Evolutionary conservation across 2,888 invertebrate species (phyloP).

Genomic region (Drosophila demipolita): DNA sequence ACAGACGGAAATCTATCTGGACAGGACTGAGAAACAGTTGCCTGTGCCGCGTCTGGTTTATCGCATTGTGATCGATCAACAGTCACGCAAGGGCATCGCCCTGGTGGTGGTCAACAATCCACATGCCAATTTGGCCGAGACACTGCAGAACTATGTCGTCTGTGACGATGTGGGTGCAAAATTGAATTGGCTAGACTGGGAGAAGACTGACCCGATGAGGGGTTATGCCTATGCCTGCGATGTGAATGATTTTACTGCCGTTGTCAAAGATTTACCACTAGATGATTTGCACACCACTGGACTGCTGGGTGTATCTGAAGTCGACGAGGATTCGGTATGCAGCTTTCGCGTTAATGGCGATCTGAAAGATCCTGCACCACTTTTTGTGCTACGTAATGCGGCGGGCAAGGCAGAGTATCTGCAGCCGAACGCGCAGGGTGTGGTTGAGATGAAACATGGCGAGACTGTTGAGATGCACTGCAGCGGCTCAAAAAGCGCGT

Average conservation of each 20-base stretch:
- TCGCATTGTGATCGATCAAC: slow-evolving; percentile 86
- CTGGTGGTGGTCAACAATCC: slow-evolving; percentile 84
- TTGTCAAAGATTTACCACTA: slow-evolving; percentile 59
- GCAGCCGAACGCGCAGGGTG: slow-evolving; percentile 60
- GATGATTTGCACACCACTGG: slow-evolving; percentile 57
- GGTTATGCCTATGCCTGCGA: slow-evolving; percentile 74
- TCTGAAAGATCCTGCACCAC: slow-evolving; percentile 86
- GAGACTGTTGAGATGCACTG: slow-evolving; percentile 63
- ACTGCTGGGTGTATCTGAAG: slow-evolving; percentile 42
- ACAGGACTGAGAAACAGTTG: slow-evolving; percentile 76
- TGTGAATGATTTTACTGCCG: slow-evolving; percentile 62
- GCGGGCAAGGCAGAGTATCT: slow-evolving; percentile 45
- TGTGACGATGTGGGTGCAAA: slow-evolving; percentile 70
- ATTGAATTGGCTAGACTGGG: slow-evolving; percentile 70
- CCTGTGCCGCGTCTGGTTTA: slow-evolving; percentile 86
- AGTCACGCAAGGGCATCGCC: slow-evolving; percentile 67
- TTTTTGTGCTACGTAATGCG: slow-evolving; percentile 85
- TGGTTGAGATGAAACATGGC: slow-evolving; percentile 52
- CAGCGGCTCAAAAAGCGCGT: slow-evolving; percentile 45
- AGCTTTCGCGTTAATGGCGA: slow-evolving; percentile 67
- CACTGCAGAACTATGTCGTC: slow-evolving; percentile 62
- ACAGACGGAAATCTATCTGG: slow-evolving; percentile 80
- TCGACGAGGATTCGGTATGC: slow-evolving; percentile 25
- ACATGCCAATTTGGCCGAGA: slow-evolving; percentile 66
- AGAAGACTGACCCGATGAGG: slow-evolving; percentile 41